These are phyloP conservation scores for Sarcophaga rosellei DNA, from an alignment of 2,888 invertebrate genomes.

Conservation along the genomic window DNA sequence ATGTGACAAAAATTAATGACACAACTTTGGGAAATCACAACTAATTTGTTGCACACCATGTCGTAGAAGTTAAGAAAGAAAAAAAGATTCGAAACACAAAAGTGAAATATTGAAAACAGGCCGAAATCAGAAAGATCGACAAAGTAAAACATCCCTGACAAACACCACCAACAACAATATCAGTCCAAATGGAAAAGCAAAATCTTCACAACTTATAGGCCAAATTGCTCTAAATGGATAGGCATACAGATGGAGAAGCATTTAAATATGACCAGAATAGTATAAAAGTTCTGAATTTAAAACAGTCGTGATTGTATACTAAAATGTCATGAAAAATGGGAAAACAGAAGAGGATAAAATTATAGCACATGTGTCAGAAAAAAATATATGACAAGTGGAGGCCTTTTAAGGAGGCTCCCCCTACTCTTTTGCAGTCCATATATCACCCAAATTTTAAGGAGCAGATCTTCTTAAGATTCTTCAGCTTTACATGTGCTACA, in stretches of 20 bases:
- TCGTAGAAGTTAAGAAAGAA: constrained; percentile 13
- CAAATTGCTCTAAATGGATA: constrained; percentile 2
- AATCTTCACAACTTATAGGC: background rate
- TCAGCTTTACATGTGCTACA: no score
- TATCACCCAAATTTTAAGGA: no score
- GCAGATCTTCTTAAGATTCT: no score
- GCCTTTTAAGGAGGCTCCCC: no score
- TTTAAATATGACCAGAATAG: no score
- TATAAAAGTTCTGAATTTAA: background rate
- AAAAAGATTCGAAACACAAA: constrained; percentile 6
- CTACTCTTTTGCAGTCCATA: no score
- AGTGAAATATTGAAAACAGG: constrained; percentile 13
- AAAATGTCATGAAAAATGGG: constrained; percentile 17
- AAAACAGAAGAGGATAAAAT: background rate
- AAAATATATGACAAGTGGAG: no score
- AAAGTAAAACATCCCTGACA: constrained; percentile 23
- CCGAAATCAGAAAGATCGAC: background rate
- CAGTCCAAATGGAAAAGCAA: constrained; percentile 2
- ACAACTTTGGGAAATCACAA: constrained; percentile 75
- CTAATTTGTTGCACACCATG: constrained; percentile 74
- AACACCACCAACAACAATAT: background rate
- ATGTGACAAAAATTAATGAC: constrained; percentile 74
- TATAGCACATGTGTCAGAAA: constrained; percentile 9
- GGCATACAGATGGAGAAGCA: no score
- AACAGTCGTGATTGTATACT: constrained; percentile 46